Base-by-base conservation (phyloP, 2,113 vertebrate species). In the Phasianus colchicus region DNA sequence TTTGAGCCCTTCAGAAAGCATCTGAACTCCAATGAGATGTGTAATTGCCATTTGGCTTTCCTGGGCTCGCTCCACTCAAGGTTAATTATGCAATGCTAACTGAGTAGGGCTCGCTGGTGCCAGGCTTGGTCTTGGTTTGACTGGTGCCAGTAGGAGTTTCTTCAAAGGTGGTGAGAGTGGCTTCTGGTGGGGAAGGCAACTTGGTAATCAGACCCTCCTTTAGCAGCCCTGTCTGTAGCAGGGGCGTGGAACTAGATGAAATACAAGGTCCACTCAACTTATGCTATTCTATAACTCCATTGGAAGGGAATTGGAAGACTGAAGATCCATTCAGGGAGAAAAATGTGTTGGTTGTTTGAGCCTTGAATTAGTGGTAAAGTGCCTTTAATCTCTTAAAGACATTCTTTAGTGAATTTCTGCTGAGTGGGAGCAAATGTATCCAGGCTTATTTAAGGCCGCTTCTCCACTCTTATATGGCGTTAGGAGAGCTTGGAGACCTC, bases 11-110 rank as follows among this genome's bases (percentile, higher is more conserved):
- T 94, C 60, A 86, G 76, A 84, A 77, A 86, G 76, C 42, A 50
- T 91, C 92, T 83, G 81, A 61, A 72, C 76, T 78, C 76, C 80
- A 75, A 8, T 5, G 63, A 81, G 86, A 94, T 95, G 80, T 8
- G 0, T 90, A 83, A 90, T 92, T 5, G 0, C n/a, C 3, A 11
- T 47, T 88, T 90, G 88, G 73, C 73, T 93, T 93, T 93, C 66
- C 61, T 43, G 80, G 58, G 48, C 77, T 93, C 0, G 0, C 64
- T 92, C 52, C 52, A 40, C 52, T 85, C 5, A 6, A 29, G 80
- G 84, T 72, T 94, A 90, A 93, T 96, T 85, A 82, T 5, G 4
- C 47, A 67, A 1, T 0, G 10, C 52, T 85, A 75, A 61, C 0
- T 1, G 84, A 92, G 57, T 1, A 0, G 29, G 42, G 42, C 42